These are phyloP conservation scores for Lophotriccus pileatus DNA, from an alignment of 2,797 vertebrate genomes.

Conservation along the genomic window DNA sequence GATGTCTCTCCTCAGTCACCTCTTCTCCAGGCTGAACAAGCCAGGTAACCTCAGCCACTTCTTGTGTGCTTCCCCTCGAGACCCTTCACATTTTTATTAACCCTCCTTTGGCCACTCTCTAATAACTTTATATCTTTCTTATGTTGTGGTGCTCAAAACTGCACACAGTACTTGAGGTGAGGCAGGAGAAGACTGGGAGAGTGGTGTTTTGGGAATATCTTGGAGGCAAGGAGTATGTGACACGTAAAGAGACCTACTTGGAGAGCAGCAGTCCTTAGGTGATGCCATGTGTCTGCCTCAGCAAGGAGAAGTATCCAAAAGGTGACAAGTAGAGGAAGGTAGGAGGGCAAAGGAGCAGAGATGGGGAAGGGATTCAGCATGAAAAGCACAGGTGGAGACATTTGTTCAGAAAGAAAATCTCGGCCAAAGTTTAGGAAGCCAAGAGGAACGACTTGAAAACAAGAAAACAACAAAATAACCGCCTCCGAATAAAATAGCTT, in stretches of 20 bases:
- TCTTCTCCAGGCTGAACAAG: not conserved
- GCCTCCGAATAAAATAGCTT: not conserved
- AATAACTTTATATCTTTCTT: not conserved
- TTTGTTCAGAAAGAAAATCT: not conserved
- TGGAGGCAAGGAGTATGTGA: not conserved
- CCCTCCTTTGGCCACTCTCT: not conserved
- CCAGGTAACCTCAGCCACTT: not conserved
- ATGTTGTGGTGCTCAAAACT: not conserved
- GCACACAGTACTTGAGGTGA: not conserved
- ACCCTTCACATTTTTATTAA: not conserved
- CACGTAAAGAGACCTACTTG: not conserved
- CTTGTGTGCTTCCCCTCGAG: not conserved
- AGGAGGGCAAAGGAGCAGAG: not conserved
- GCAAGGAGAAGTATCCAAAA: not conserved
- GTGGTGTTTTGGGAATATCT: fast-evolving
- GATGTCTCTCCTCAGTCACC: not conserved
- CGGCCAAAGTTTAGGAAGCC: not conserved
- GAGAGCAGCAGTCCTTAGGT: not conserved
- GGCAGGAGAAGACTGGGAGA: not conserved
- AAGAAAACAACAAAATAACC: not conserved
- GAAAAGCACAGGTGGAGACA: not conserved
- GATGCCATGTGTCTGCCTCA: not conserved
- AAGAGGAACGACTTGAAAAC: not conserved
- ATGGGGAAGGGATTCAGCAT: not conserved
- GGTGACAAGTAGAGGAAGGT: not conserved